phyloP scores from a whole-genome alignment of 1,140 invertebrate genomes.

The Glomeris maerens region DNA sequence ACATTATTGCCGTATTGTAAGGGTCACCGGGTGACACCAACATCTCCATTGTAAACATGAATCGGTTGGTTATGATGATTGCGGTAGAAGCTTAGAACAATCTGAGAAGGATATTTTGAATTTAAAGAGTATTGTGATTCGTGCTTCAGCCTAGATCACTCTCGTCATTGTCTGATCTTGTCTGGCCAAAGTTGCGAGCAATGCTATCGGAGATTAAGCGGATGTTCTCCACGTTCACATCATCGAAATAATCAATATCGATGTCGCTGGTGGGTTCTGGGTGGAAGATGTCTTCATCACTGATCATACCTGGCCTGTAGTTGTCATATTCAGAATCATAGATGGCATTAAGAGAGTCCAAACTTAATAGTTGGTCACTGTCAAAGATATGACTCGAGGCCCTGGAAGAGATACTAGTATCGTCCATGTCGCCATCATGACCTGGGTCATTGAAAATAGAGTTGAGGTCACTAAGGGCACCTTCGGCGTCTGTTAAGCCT shows the following conservation, averaged over 20 bases:
- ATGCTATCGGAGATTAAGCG: slow-evolving; percentile 57
- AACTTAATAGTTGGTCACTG: slow-evolving; percentile 53
- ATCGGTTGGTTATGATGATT: no score
- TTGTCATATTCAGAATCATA: slow-evolving; percentile 73
- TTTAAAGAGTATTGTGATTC: no score
- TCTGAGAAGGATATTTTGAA: no score
- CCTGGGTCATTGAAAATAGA: slow-evolving; percentile 53
- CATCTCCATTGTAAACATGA: no score
- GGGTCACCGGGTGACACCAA: no score
- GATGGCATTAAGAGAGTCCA: slow-evolving; percentile 60
- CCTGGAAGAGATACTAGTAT: slow-evolving; percentile 55
- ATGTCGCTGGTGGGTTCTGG: slow-evolving; percentile 30
- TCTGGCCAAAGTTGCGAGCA: slow-evolving; percentile 54
- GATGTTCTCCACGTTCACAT: slow-evolving; percentile 58
- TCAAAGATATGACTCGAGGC: slow-evolving; percentile 61
- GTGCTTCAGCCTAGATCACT: slow-evolving; percentile 5
- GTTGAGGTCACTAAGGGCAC: slow-evolving; percentile 66
- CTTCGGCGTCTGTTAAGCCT: slow-evolving; percentile 70
- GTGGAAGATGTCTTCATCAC: slow-evolving; percentile 32
- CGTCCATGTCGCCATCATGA: slow-evolving; percentile 35
- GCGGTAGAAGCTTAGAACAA: no score
- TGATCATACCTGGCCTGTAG: slow-evolving; percentile 32
- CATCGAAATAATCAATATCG: slow-evolving; percentile 38
- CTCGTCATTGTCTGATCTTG: slow-evolving; percentile 21
- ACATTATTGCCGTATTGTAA: no score